Evolutionary conservation across 2,113 vertebrate genomes (phyloP).

Genomic region (Coptodon rendalli): DNA sequence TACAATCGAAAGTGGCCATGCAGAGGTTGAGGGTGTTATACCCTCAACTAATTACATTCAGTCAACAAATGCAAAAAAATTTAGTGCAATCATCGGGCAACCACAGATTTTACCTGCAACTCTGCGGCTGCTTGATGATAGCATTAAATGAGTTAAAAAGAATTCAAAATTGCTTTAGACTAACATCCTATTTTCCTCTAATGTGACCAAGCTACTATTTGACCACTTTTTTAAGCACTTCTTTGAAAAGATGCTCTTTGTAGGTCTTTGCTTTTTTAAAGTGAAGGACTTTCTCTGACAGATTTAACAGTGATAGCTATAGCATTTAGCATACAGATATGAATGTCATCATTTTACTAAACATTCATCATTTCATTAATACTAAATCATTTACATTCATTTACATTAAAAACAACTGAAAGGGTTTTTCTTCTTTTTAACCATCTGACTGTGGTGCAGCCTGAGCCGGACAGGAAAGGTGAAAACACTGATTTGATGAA

Average conservation of each 20-base stretch:
- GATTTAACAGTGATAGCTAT: not conserved
- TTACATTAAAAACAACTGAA: not conserved
- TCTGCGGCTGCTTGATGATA: not conserved
- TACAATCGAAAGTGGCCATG: not conserved
- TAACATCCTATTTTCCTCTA: not conserved
- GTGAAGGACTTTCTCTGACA: not conserved
- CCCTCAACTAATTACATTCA: not conserved
- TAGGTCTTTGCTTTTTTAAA: not conserved
- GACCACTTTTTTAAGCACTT: accelerated
- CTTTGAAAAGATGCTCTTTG: not conserved
- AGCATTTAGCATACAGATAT: not conserved
- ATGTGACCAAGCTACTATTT: not conserved
- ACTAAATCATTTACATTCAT: not conserved
- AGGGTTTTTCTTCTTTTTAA: not conserved
- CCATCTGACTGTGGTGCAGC: not conserved
- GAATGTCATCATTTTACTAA: not conserved
- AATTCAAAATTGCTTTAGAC: not conserved
- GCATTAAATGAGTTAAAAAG: not conserved
- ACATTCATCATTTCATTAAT: not conserved
- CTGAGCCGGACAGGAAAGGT: slow-evolving; percentile 11
- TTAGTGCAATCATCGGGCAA: not conserved
- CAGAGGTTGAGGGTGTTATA: not conserved
- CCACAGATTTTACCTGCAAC: not conserved
- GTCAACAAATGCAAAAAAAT: not conserved
- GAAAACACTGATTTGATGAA: slow-evolving; percentile 9